A percentile compares a stretch with the other conserved stretches of the same genome.
These are phyloP conservation scores for Apeltes quadracus DNA, from an alignment of 2,113 vertebrate species.

Conservation along the genomic window DNA sequence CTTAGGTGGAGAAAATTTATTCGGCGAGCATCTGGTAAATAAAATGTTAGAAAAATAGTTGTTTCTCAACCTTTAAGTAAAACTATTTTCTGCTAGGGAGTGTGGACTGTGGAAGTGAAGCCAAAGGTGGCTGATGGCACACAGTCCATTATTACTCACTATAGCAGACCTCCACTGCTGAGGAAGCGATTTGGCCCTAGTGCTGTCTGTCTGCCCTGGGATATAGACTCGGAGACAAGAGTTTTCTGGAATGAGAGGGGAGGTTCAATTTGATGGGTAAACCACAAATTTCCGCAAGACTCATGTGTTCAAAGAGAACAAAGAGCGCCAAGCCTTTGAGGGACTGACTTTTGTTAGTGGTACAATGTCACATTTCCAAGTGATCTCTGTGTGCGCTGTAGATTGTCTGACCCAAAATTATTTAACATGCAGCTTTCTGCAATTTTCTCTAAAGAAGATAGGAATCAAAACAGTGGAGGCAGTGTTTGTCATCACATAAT, in stretches of 20 bases:
- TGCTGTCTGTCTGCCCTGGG: conserved; percentile 69
- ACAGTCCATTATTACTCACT: conserved; percentile 60
- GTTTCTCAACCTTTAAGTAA: conserved; percentile 46
- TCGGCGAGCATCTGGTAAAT: conserved; percentile 22
- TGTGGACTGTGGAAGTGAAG: conserved; percentile 37
- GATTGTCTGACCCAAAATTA: conserved; percentile 41
- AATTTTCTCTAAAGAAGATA: conserved; percentile 45
- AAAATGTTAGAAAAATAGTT: conserved; percentile 46
- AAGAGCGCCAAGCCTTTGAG: conserved; percentile 55
- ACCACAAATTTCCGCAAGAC: conserved; percentile 64
- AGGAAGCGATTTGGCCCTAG: conserved; percentile 56
- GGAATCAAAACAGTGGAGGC: conserved; percentile 39
- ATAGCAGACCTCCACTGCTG: conserved; percentile 60
- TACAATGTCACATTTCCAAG: conserved; percentile 65
- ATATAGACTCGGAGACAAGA: conserved; percentile 48
- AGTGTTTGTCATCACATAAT: conserved; percentile 62
- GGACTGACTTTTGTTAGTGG: conserved; percentile 69
- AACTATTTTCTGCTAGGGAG: conserved; percentile 15
- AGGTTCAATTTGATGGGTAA: conserved; percentile 68
- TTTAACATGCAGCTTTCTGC: conserved; percentile 53
- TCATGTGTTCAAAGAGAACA: conserved; percentile 35
- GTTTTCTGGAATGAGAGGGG: conserved; percentile 31
- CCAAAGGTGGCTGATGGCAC: conserved; percentile 53
- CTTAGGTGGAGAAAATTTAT: not conserved
- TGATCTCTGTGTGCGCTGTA: conserved; percentile 43